Base-by-base conservation (phyloP, 2,888 invertebrate species). In the Sclerodermus sp. region DNA sequence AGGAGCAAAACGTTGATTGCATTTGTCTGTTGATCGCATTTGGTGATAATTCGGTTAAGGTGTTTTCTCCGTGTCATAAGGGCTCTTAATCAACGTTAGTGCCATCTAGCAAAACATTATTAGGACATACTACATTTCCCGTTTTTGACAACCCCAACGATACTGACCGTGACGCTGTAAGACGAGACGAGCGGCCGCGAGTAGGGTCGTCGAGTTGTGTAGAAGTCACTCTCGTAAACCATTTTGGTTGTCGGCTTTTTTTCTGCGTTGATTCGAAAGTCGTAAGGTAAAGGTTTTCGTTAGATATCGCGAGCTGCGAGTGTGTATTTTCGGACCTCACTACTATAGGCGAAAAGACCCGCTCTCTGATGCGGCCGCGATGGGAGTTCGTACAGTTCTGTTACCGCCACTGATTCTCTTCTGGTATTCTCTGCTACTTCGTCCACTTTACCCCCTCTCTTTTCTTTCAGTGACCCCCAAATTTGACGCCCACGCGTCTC, bases 161-260 rank as follows among this genome's bases (percentile, higher is more conserved):
- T 80, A 85, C 91, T 87, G 83, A 91, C 90, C 88, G 91, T 89
- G 79, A 88, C 85, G 79, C 86, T 87, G 83, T 89, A 89, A 74
- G 88, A 86, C 69, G 87, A 84, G 61, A 83, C 82, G 59, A 85
- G 80, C 55, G 87, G 88, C 81, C 90, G 82, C 80, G 88, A 84
- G 78, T 88, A 88, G 64, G 90, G 89, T 82, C 92, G 87, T 82
- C 92, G 88, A 80, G 89, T 90, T 75, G 92, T 91, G 82, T 91
- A 90, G 82, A 91, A 93, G 83, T 92, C 92, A 85, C 90, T 89
- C 84, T 91, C 91, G 88, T 92, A 92, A 82, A 92, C 92, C 92
- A 93, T 93, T 81, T 83, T 85, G 71, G 55, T 30, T 32, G n/a
- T 31, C 14, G 29, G 31, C 42, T 32, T 14, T 15, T 14, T 30